Base-by-base conservation (phyloP, 1,140 invertebrate species). In the Zaprionus capensis region DNA sequence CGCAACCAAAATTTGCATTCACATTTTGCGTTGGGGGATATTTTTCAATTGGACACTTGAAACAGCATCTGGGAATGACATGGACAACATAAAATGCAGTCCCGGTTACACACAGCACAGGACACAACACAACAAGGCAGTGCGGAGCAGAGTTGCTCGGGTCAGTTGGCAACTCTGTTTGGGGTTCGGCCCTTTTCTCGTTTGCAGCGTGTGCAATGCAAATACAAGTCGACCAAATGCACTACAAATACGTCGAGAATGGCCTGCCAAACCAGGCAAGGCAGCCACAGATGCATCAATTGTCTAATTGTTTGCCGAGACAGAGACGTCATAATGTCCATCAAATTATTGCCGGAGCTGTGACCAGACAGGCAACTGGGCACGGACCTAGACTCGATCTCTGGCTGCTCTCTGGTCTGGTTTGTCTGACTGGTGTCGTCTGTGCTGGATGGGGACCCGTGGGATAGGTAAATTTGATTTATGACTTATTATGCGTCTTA, bases 401-500 rank as follows among this genome's bases (percentile, higher is more conserved):
- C 65, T 31, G 46, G 55, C 64, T 74, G 63, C 9, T 28, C 34
- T 58, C 56, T 31, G 65, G 22, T 41, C 58, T 73, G 57, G 26
- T 28, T 28, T 28, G 26, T 34, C 31, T 34, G 31, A 34, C 31
- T 34, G 9, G 56, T 59, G 57, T 58, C 44, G 28, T 24, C 26
- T 58, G 38, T 71, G 77, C 70, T 78, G 68, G 44, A 62, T 78
- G 68, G 22, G 34, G n/a, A 17, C 84, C 86, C 71, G 69, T 91
- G 81, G 83, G 88, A 91, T 82, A 91, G 82, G 84, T 88, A 91
- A 91, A 91, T 91, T 91, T 91, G 90, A 91, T 91, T 91, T 91
- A 91, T 91, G 90, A 91, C 90, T 91, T 91, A 90, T 91, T 91
- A 91, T 91, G 90, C 85, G 85, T 91, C 90, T 91, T 91, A 91